Percentiles rank a stretch among this genome's conserved stretches.
Evolutionary conservation across 2,888 invertebrate species (phyloP).

Genomic region (Thumatha senex): DNA sequence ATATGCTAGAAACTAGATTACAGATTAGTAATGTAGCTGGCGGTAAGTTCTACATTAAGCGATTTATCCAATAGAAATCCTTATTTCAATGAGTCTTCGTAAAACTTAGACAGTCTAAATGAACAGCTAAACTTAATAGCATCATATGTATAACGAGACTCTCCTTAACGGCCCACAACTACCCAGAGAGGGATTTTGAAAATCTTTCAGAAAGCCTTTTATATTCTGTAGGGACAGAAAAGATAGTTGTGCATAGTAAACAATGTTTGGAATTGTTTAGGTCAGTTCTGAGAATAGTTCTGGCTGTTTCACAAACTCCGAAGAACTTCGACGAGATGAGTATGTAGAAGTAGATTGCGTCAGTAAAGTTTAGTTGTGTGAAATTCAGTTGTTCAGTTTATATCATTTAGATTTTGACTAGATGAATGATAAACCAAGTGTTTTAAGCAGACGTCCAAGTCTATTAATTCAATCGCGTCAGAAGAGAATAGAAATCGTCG

Average conservation of each 20-base stretch:
- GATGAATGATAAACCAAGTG: too few species aligned
- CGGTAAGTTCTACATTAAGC: too few species aligned
- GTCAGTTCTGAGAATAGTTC: constrained; percentile 28
- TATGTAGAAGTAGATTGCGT: constrained; percentile 10
- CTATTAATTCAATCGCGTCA: too few species aligned
- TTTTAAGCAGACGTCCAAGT: too few species aligned
- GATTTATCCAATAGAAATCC: constrained; percentile 10
- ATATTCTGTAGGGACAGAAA: constrained; percentile 37
- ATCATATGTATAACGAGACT: constrained; percentile 34
- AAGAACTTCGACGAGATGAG: constrained; percentile 28
- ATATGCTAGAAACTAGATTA: too few species aligned
- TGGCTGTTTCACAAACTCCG: constrained; percentile 15
- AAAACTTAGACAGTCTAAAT: constrained; percentile 31
- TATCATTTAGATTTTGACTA: too few species aligned
- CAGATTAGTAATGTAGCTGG: too few species aligned
- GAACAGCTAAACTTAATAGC: constrained; percentile 31
- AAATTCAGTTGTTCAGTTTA: neutral
- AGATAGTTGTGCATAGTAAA: constrained; percentile 33
- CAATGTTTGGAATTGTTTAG: constrained; percentile 37
- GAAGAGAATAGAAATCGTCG: too few species aligned
- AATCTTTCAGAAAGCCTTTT: constrained; percentile 35
- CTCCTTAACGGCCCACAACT: constrained; percentile 28
- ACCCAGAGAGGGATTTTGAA: constrained; percentile 31
- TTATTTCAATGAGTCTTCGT: constrained; percentile 23
- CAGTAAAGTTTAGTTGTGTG: neutral